phyloP scores from a whole-genome alignment of 2,797 vertebrate genomes.

The Sebastolobus altivelis region DNA sequence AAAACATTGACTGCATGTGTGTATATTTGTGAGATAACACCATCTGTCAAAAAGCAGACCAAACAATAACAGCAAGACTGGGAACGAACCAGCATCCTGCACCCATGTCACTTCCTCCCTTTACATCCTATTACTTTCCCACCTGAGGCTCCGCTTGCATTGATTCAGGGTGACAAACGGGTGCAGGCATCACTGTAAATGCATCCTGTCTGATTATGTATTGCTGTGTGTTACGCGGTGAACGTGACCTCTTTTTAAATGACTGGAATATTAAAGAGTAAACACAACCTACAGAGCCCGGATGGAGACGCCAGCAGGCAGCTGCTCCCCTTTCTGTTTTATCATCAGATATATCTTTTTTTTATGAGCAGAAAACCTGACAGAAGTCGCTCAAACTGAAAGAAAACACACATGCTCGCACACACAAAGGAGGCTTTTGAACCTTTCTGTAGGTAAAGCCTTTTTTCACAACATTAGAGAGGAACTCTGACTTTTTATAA shows the following conservation, averaged over 20 bases:
- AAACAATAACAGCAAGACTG: slow-evolving; percentile 32
- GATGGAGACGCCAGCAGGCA: slow-evolving; percentile 75
- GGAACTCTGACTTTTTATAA: slow-evolving; percentile 63
- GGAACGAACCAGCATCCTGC: slow-evolving; percentile 20
- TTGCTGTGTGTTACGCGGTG: slow-evolving; percentile 44
- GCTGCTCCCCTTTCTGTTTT: slow-evolving; percentile 65
- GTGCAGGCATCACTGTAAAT: slow-evolving; percentile 62
- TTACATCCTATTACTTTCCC: slow-evolving; percentile 32
- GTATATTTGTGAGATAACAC: slow-evolving; percentile 17
- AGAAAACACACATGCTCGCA: slow-evolving; percentile 49
- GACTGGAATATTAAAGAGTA: slow-evolving; percentile 73
- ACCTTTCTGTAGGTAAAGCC: slow-evolving; percentile 58
- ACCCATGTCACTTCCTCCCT: slow-evolving; percentile 41
- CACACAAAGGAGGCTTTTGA: slow-evolving; percentile 68
- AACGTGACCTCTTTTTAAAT: slow-evolving; percentile 76
- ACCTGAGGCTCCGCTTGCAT: slow-evolving; percentile 61
- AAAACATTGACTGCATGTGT: slow-evolving; percentile 31
- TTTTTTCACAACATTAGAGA: slow-evolving; percentile 54
- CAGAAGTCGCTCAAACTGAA: slow-evolving; percentile 69
- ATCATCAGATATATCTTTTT: slow-evolving; percentile 45
- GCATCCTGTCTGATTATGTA: slow-evolving; percentile 66
- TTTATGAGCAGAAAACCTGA: slow-evolving; percentile 70
- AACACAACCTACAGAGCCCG: slow-evolving; percentile 65
- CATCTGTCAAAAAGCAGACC: slow-evolving; percentile 51
- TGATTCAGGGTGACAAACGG: slow-evolving; percentile 61